phyloP scores from a whole-genome alignment of 2,888 invertebrate genomes.

The Pristionchus fissidentatus region DNA sequence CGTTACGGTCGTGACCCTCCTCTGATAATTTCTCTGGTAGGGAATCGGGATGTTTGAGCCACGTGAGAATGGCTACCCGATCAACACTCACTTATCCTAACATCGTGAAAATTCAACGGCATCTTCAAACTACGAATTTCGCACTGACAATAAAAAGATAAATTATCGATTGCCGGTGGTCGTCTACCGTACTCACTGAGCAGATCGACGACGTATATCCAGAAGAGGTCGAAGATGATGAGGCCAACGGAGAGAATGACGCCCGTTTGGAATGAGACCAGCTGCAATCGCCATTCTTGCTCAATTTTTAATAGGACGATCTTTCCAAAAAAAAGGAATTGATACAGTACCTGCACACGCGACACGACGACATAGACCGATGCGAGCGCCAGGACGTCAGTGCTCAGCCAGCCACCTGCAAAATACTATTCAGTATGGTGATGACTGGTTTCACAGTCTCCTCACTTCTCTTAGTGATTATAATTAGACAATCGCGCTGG shows the following conservation, averaged over 20 bases:
- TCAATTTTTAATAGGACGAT: neutral
- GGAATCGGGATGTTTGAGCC: too few relatives aligned
- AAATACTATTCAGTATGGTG: conserved; percentile 52
- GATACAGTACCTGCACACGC: conserved; percentile 59
- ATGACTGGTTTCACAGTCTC: neutral
- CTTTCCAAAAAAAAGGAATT: too few relatives aligned
- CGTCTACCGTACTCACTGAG: conserved; percentile 54
- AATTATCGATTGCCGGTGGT: too few relatives aligned
- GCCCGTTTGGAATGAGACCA: conserved; percentile 61
- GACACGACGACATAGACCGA: conserved; percentile 62
- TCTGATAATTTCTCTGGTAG: neutral
- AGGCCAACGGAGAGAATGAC: conserved; percentile 59
- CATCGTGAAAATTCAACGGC: neutral
- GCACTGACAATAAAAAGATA: neutral
- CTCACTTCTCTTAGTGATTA: neutral
- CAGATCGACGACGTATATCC: conserved; percentile 62
- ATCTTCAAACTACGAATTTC: too few relatives aligned
- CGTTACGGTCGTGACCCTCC: too few relatives aligned
- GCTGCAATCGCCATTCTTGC: conserved; percentile 33
- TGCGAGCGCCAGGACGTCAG: conserved; percentile 62
- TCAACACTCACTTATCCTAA: neutral
- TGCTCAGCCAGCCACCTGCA: conserved; percentile 60
- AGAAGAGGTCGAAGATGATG: conserved; percentile 62
- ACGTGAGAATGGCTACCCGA: too few relatives aligned
- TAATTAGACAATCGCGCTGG: neutral